Evolutionary conservation across 2,113 vertebrate genomes (phyloP), one percentile per base, ranked within the genome.

Genomic region (Amazona vittata): DNA sequence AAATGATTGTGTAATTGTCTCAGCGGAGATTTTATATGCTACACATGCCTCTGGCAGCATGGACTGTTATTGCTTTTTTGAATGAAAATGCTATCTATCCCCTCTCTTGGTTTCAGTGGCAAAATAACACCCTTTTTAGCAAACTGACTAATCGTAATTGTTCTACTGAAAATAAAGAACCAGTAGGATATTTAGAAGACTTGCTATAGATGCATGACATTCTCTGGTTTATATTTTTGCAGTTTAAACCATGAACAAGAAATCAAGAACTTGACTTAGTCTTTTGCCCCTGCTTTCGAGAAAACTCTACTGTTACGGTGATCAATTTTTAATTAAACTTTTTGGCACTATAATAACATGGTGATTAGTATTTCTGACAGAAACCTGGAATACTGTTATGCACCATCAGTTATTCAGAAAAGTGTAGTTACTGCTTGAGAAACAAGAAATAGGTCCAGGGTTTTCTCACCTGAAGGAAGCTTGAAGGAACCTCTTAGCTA

Each of bases 321-420:
- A 93, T 94, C 71, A 70, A 84, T 83, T 93, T 97, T 97, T 95
- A 93, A 94, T 95, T 84, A 80, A 18, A 17, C 26, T 90, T 94
- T 93, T 94, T 84, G 89, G 49, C 44, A 68, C 60, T 53, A 12
- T 89, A 84, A 84, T 91, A 95, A 94, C 64, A 93, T 52, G 24
- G 55, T 79, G 76, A 86, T 96, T 89, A 83, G 53, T 94, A 64
- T 90, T 95, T 91, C 62, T 96, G 89, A 94, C 62, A 94, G 80
- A 94, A 96, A 69, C 68, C 69, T 91, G 68, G 71, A 93, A 86
- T 43, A 93, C 37, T 85, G 67, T 90, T 88, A 82, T 17, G 19
- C 37, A 65, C n/a, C 16, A 90, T 91, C 31, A 91, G 93, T 97
- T 93, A 86, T 93, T 93, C 55, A 94, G 39, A 65, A 83, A 90